Evolutionary conservation across 2,888 invertebrate genomes (phyloP).

Genomic region (Perithous albicinctus): DNA sequence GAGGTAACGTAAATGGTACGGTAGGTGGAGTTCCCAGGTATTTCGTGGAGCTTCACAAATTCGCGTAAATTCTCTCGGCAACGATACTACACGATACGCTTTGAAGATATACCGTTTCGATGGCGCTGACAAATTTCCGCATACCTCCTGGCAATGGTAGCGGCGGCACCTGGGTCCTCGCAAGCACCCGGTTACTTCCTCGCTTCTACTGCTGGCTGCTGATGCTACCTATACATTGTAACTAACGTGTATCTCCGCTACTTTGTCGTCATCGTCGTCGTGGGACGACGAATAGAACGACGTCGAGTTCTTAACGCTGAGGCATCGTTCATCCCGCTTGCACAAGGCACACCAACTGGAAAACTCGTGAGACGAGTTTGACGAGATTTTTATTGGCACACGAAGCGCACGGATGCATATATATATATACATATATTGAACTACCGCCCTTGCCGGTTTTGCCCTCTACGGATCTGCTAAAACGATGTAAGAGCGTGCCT

Average conservation of each 20-base stretch:
- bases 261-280: constrained; percentile 40
- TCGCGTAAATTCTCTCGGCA: constrained; percentile 50
- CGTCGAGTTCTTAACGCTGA: constrained; percentile 58
- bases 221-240: constrained; percentile 10
- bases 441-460: not conserved
- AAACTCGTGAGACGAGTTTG: constrained; percentile 66
- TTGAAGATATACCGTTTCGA: constrained; percentile 48
- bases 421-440: constrained; percentile 1
- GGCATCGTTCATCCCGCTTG: constrained; percentile 57
- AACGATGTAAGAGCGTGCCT: constrained; percentile 60
- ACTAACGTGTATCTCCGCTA: constrained; percentile 41
- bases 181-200: constrained; percentile 15
- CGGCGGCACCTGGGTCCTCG: constrained; percentile 52
- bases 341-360: constrained; percentile 56
- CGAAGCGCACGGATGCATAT: not conserved
- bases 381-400: constrained; percentile 65
- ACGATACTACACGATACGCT: constrained; percentile 16
- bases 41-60: constrained; percentile 34
- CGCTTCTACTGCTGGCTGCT: constrained; percentile 13
- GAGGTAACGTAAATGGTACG: not conserved
- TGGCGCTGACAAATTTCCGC: constrained; percentile 61
- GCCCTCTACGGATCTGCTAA: not conserved
- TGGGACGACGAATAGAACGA: constrained; percentile 8
- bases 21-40: not conserved
- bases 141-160: constrained; percentile 22